phyloP scores from a whole-genome alignment of 2,888 invertebrate genomes.

The Deroplatys truncata region DNA sequence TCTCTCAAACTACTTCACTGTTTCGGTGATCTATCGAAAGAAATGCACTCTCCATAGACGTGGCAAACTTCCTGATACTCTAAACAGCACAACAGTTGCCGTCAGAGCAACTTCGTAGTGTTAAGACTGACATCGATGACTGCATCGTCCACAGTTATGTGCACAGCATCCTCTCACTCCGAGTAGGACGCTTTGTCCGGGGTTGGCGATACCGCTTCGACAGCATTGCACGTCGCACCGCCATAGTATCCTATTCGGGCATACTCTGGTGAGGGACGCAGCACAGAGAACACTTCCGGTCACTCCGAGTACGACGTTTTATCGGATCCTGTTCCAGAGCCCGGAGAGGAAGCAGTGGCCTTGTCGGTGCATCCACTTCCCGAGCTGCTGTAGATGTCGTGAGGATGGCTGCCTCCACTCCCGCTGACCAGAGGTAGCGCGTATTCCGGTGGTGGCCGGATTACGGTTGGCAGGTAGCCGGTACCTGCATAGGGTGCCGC shows the following conservation, averaged over 20 bases:
- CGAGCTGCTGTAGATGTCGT: conserved; percentile 42
- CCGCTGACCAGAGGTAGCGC: conserved; percentile 35
- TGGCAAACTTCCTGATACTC: too few relatives aligned
- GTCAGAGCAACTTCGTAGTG: too few relatives aligned
- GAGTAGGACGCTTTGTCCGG: too few relatives aligned
- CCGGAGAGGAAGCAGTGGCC: conserved; percentile 47
- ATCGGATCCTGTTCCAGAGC: conserved; percentile 52
- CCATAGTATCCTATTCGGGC: not conserved
- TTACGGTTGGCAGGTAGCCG: conserved; percentile 76
- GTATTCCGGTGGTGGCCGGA: conserved; percentile 48
- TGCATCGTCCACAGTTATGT: too few relatives aligned
- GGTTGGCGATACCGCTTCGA: not conserved
- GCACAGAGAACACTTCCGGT: conserved; percentile 32
- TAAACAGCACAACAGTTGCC: too few relatives aligned
- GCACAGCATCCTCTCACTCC: not conserved
- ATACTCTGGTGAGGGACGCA: conserved; percentile 1
- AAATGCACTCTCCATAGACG: too few relatives aligned
- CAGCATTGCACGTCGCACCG: not conserved
- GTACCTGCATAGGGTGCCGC: conserved; percentile 81
- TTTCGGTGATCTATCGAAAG: too few relatives aligned
- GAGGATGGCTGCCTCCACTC: conserved; percentile 31
- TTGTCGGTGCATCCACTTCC: conserved; percentile 40
- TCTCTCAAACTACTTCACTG: too few relatives aligned
- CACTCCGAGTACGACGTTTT: conserved; percentile 54
- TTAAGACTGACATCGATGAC: too few relatives aligned